Evolutionary conservation across 2,113 vertebrate genomes (phyloP).

Genomic region (Xyliphius kryptos): DNA sequence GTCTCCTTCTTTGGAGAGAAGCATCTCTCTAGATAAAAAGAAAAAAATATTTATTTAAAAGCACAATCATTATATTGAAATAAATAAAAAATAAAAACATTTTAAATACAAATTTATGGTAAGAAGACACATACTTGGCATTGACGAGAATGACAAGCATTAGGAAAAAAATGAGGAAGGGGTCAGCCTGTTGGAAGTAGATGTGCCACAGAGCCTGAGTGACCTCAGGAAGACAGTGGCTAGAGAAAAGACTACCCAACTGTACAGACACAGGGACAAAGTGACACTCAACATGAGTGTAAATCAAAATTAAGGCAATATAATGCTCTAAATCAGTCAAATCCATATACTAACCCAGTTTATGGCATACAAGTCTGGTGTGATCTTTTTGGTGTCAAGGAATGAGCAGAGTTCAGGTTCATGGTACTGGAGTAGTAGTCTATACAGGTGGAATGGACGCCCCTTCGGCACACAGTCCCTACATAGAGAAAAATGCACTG

Average conservation of each 20-base stretch:
- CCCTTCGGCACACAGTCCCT: constrained; percentile 91
- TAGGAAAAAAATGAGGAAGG: constrained; percentile 96
- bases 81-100: too few species aligned
- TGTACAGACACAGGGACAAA: constrained; percentile 52
- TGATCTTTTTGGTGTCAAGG: constrained; percentile 98
- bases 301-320: too few species aligned
- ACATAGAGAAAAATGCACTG: too few species aligned
- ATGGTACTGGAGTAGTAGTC: constrained; percentile 94
- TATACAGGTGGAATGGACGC: constrained; percentile 91
- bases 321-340: too few species aligned
- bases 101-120: too few species aligned
- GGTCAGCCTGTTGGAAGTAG: constrained; percentile 92
- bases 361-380: constrained; percentile 92
- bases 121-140: constrained; percentile 78
- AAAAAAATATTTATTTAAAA: too few species aligned
- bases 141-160: constrained; percentile 98
- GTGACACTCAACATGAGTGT: not conserved
- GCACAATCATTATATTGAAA: too few species aligned
- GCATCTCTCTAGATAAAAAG: constrained; percentile 86
- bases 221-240: constrained; percentile 80
- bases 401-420: constrained; percentile 97
- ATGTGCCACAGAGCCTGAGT: constrained; percentile 90
- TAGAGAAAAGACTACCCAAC: constrained; percentile 91
- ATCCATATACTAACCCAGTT: constrained; percentile 74
- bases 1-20: constrained; percentile 76